These are phyloP conservation scores for Alexandromys fortis DNA, from an alignment of 2,113 vertebrate species.

Conservation along the genomic window DNA sequence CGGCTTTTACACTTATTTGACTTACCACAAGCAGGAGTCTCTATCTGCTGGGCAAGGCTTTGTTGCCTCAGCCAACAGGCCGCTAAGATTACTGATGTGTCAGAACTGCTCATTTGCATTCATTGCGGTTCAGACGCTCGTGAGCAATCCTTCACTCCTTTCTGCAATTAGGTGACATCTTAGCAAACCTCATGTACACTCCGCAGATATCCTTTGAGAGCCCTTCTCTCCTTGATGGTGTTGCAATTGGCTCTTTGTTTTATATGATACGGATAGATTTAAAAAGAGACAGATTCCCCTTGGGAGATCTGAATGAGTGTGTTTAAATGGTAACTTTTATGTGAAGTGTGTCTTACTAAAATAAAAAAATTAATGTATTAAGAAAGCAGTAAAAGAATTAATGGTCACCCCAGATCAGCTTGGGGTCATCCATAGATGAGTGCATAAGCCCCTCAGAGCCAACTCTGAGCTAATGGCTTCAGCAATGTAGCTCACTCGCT, in stretches of 20 bases:
- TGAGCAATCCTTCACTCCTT: constrained; percentile 38
- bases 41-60: constrained; percentile 10
- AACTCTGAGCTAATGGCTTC: background rate
- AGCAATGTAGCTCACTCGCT: background rate
- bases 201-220: constrained; percentile 63
- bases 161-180: constrained; percentile 51
- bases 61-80: constrained; percentile 35
- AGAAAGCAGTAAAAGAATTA: constrained; percentile 32
- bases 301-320: constrained; percentile 21
- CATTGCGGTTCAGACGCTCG: constrained; percentile 42
- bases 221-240: constrained; percentile 9
- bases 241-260: constrained; percentile 67
- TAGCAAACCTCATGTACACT: constrained; percentile 37
- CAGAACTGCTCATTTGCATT: constrained; percentile 50
- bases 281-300: constrained; percentile 38
- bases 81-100: constrained; percentile 36
- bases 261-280: constrained; percentile 53
- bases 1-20: background rate
- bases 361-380: background rate
- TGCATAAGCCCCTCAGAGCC: constrained; percentile 26
- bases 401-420: background rate
- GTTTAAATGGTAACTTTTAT: constrained; percentile 27
- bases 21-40: constrained; percentile 17
- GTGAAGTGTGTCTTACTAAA: background rate
- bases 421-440: background rate